Evolutionary conservation across 2,888 invertebrate species (phyloP).

Genomic region (Autographa gamma): DNA sequence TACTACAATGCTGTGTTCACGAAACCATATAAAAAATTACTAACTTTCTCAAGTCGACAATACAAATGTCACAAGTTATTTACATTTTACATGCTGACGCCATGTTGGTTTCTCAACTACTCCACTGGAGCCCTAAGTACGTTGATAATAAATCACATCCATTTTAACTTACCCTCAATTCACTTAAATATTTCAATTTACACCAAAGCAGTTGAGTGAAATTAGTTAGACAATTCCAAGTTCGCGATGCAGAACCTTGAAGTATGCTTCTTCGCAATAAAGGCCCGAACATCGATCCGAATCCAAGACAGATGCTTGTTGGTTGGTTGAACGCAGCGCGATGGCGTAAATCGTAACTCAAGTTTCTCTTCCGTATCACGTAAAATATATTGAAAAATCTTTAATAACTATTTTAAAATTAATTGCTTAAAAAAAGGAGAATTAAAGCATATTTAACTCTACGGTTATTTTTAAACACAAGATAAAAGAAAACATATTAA

Average conservation of each 20-base stretch:
- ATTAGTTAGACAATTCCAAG: constrained; percentile 91
- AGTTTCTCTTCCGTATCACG: constrained; percentile 61
- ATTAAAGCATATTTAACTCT: constrained; percentile 27
- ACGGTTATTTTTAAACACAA: constrained; percentile 12
- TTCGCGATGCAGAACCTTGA: constrained; percentile 91
- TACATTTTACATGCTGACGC: constrained; percentile 87
- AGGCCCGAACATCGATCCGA: constrained; percentile 92
- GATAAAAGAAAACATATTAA: constrained; percentile 13
- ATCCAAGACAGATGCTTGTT: constrained; percentile 80
- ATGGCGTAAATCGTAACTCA: constrained; percentile 67
- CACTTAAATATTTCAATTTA: constrained; percentile 88
- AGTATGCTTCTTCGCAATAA: constrained; percentile 90
- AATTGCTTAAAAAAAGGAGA: constrained; percentile 18
- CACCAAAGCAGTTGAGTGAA: constrained; percentile 90
- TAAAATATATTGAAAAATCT: constrained; percentile 26
- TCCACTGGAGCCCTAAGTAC: constrained; percentile 80
- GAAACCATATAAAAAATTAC: constrained; percentile 27
- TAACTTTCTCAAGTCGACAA: constrained; percentile 60
- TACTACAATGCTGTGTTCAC: constrained; percentile 35
- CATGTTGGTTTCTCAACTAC: constrained; percentile 84
- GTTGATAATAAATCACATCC: constrained; percentile 62
- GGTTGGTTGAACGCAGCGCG: constrained; percentile 75
- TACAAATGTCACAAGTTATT: constrained; percentile 82
- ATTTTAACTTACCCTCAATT: constrained; percentile 84
- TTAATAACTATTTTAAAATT: constrained; percentile 10